Base-by-base conservation (phyloP, 2,113 vertebrate genomes). In the Mungos mungo region DNA sequence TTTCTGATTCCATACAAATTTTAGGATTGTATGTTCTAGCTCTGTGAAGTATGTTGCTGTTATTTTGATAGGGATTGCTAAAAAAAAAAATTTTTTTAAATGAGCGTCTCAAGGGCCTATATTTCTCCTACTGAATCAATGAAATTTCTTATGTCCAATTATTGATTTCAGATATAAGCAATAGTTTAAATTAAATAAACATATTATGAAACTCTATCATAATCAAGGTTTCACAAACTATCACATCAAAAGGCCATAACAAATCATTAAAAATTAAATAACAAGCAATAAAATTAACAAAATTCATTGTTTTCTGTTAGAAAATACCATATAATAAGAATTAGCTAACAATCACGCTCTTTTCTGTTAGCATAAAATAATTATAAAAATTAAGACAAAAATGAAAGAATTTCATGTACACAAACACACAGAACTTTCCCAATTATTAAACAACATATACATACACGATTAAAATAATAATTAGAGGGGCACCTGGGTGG, bases 361-460 rank as follows among this genome's bases (percentile, higher is more conserved):
- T 74, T 74, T 82, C 87, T 95, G 29, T 45, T 84, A 76, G 23
- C 25, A 29, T 90, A 95, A 90, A 90, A 84, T 66, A 84, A 77
- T 54, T 68, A 54, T 35, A 29, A 90, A 66, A 90, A 66, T 84
- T 90, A 84, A 57, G 86, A 83, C 89, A 91, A 87, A 69, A 89
- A 74, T 82, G 38, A 94, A 50, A 94, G 68, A 76, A 92, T 60
- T 57, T 47, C 47, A 76, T 72, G 15, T 54, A 69, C 18, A 41
- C 47, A 52, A 29, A 95, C 2, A 72, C 45, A 54, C 27, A 76
- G 45, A 77, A 35, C 60, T 68, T 84, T 68, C n/a, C 21, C 50
- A 52, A 76, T 83, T 23, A 90, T 35, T 95, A 68, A 95, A 68
- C 72, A 72, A 63, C 23, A 66, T 77, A 90, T 21, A 35, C 21